phyloP scores from a whole-genome alignment of 2,113 vertebrate genomes.

The Dunckerocampus dactyliophorus region DNA sequence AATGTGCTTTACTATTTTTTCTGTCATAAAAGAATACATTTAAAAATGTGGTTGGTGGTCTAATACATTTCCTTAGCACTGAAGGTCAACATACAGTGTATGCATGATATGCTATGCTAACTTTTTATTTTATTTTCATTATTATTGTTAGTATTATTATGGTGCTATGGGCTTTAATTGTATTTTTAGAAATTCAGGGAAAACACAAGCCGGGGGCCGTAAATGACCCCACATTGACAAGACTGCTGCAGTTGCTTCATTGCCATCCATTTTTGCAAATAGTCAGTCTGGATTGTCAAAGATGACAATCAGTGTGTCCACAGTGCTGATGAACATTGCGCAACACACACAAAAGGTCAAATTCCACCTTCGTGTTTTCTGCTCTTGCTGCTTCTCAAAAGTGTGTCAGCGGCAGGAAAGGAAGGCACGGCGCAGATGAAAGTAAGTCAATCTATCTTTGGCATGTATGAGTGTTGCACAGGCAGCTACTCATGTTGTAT shows the following conservation, averaged over 20 bases:
- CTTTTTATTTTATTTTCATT: too few species aligned
- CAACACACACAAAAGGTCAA: slow-evolving; percentile 50
- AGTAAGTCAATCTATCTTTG: slow-evolving; percentile 29
- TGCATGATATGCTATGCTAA: too few species aligned
- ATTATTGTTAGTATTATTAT: too few species aligned
- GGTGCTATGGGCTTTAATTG: too few species aligned
- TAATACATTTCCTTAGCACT: too few species aligned
- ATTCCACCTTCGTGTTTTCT: slow-evolving; percentile 37
- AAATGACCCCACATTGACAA: neutral
- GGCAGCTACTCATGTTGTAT: neutral
- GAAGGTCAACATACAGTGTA: too few species aligned
- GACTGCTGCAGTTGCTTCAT: neutral
- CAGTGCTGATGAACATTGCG: slow-evolving; percentile 32
- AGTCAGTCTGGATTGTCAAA: slow-evolving; percentile 1
- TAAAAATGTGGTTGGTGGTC: too few species aligned
- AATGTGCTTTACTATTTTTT: too few species aligned
- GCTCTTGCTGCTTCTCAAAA: neutral
- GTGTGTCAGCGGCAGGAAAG: neutral
- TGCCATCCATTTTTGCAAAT: neutral
- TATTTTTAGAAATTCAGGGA: too few species aligned
- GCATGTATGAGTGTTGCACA: neutral
- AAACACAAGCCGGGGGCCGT: too few species aligned
- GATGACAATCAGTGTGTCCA: slow-evolving; percentile 21
- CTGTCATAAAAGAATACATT: too few species aligned
- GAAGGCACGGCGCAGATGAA: neutral